Conservation (phyloP, 2,113 vertebrate species). For the Parus major region DNA sequence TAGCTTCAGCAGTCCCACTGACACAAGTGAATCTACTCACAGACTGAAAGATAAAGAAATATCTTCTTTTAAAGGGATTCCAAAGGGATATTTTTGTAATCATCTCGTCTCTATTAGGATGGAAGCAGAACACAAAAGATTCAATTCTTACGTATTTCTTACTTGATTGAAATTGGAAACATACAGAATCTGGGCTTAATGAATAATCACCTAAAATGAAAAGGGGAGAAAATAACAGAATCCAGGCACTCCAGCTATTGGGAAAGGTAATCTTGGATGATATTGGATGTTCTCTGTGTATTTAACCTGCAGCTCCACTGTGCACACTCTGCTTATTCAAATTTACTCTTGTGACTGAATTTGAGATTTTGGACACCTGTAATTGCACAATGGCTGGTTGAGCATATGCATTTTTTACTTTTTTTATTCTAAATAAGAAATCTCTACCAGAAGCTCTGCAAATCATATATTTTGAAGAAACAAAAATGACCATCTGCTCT, state of each 20-base stretch:
- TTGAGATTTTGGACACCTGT: neutral
- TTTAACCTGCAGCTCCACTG: neutral
- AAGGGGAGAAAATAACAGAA: neutral
- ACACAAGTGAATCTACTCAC: neutral
- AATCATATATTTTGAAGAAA: conserved; percentile 59
- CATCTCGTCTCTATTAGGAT: neutral
- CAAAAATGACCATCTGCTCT: conserved; percentile 68
- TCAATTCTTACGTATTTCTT: neutral
- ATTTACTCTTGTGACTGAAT: neutral
- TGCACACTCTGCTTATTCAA: neutral
- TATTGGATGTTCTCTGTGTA: neutral
- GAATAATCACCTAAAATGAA: neutral
- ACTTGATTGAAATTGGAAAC: neutral
- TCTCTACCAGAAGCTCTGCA: neutral
- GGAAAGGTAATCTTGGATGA: neutral
- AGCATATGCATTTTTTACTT: neutral
- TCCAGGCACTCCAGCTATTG: neutral
- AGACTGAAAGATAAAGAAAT: neutral
- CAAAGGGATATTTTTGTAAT: neutral
- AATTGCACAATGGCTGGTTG: neutral
- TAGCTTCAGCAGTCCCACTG: neutral
- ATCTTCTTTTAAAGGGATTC: neutral
- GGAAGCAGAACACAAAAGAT: neutral
- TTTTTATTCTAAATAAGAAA: neutral
- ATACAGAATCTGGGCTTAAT: neutral